Evolutionary conservation across 2,888 invertebrate genomes (phyloP).

Genomic region (Oscheius sp.): DNA sequence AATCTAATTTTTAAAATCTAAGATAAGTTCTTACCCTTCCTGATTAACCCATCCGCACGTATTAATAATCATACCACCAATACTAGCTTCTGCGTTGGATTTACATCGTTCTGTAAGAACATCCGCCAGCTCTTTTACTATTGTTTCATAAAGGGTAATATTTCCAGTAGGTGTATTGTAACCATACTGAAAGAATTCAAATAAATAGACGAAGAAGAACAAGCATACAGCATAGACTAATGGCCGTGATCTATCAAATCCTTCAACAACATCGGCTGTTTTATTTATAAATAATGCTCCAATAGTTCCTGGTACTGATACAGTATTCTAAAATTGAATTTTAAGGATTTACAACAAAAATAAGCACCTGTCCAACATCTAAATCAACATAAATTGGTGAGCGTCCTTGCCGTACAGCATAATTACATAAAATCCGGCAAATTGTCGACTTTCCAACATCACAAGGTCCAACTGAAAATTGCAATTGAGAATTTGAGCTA

Average conservation of each 20-base stretch:
- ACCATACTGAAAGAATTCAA: slow-evolving; percentile 81
- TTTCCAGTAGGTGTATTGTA: slow-evolving; percentile 85
- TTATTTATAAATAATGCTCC: slow-evolving; percentile 82
- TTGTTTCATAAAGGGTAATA: slow-evolving; percentile 84
- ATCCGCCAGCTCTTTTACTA: slow-evolving; percentile 87
- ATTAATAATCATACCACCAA: slow-evolving; percentile 89
- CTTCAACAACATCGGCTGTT: slow-evolving; percentile 92
- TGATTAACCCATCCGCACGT: slow-evolving; percentile 98
- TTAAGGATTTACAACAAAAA: too few species aligned
- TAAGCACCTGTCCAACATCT: slow-evolving; percentile 91
- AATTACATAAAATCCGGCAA: slow-evolving; percentile 88
- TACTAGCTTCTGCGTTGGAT: slow-evolving; percentile 64
- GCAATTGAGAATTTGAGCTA: too few species aligned
- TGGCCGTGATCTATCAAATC: slow-evolving; percentile 92
- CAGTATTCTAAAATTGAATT: slow-evolving; percentile 57
- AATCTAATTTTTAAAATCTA: background rate
- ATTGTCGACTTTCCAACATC: slow-evolving; percentile 97
- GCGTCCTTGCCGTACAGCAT: slow-evolving; percentile 86
- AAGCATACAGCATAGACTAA: slow-evolving; percentile 78
- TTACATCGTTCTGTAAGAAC: slow-evolving; percentile 75
- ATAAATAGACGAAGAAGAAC: background rate
- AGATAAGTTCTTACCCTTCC: slow-evolving; percentile 80
- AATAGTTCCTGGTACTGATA: slow-evolving; percentile 69
- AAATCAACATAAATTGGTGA: slow-evolving; percentile 90
- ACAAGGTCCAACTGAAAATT: slow-evolving; percentile 81